phyloP scores from a whole-genome alignment of 2,797 vertebrate species.

The Myoxocephalus aenaeus region DNA sequence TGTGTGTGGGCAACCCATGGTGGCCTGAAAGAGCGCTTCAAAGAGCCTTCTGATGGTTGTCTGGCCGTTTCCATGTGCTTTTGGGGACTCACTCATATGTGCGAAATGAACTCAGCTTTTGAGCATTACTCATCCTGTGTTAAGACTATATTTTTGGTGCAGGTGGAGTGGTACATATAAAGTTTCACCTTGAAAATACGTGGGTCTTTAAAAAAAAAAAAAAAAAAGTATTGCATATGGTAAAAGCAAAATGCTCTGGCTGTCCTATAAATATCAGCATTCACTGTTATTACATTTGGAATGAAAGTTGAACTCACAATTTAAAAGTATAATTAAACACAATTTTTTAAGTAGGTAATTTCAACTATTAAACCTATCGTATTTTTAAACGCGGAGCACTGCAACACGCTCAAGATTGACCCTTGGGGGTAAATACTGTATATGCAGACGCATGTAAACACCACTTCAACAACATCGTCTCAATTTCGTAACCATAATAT shows the following conservation, averaged over 20 bases:
- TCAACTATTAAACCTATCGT: slow-evolving; percentile 3
- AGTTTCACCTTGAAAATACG: slow-evolving; percentile 52
- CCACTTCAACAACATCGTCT: slow-evolving; percentile 26
- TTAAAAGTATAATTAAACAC: not conserved
- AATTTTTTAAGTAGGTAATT: not conserved
- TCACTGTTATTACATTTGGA: slow-evolving; percentile 3
- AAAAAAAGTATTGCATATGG: not conserved
- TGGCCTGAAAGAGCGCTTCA: slow-evolving; percentile 76
- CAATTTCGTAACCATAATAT: slow-evolving; percentile 15
- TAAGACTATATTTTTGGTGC: slow-evolving; percentile 31
- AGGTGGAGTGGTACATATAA: slow-evolving; percentile 41
- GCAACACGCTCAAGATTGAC: slow-evolving; percentile 31
- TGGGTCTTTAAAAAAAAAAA: not conserved
- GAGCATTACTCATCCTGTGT: slow-evolving; percentile 67
- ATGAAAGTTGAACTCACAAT: not conserved
- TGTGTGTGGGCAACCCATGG: slow-evolving; percentile 72
- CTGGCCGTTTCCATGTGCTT: slow-evolving; percentile 67
- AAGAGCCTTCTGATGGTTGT: slow-evolving; percentile 73
- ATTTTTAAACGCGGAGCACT: slow-evolving; percentile 2
- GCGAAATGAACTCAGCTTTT: slow-evolving; percentile 58
- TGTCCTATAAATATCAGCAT: slow-evolving; percentile 1
- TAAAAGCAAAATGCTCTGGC: not conserved
- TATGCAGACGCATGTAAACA: slow-evolving; percentile 47
- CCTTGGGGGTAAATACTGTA: slow-evolving; percentile 37
- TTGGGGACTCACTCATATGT: slow-evolving; percentile 62